phyloP scores from a whole-genome alignment of 2,888 invertebrate species.

The Bombyx huttoni region DNA sequence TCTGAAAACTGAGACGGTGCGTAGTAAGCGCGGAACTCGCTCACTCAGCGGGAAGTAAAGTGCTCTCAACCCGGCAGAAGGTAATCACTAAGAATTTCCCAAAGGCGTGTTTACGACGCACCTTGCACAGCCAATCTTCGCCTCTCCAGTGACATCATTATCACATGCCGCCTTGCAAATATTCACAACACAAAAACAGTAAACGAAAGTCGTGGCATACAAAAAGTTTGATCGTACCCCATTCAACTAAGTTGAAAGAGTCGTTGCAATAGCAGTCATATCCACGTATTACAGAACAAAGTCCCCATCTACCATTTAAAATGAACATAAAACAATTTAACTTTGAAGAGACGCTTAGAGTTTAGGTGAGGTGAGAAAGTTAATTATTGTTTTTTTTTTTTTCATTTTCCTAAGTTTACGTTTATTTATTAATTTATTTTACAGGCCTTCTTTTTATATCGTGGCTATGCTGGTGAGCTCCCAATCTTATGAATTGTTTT shows the following conservation, averaged over 20 bases:
- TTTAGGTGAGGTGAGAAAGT: background rate
- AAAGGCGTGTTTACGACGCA: constrained; percentile 46
- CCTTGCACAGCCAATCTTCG: constrained; percentile 31
- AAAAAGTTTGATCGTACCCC: background rate
- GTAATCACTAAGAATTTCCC: constrained; percentile 40
- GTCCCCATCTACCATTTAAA: background rate
- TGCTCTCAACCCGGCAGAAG: constrained; percentile 18
- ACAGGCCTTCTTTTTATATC: too few species aligned
- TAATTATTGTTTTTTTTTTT: too few species aligned
- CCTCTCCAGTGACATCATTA: constrained; percentile 24
- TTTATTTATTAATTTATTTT: too few species aligned
- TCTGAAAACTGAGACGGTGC: constrained; percentile 19
- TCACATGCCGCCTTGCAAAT: constrained; percentile 25
- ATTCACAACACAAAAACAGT: constrained; percentile 30
- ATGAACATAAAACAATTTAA: background rate
- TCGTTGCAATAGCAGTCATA: background rate
- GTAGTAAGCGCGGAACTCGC: constrained; percentile 27
- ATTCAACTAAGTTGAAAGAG: background rate
- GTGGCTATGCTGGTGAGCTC: too few species aligned
- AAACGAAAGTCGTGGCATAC: constrained; percentile 7
- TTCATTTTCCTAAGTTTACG: too few species aligned
- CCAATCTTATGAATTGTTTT: too few species aligned
- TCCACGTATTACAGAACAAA: background rate
- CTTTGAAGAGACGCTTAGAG: background rate
- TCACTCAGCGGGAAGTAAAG: constrained; percentile 34